Percentiles rank a stretch among this genome's conserved stretches.
Conservation (phyloP, 2,113 vertebrate species). For the Sinocyclocheilus maitianheensis region DNA sequence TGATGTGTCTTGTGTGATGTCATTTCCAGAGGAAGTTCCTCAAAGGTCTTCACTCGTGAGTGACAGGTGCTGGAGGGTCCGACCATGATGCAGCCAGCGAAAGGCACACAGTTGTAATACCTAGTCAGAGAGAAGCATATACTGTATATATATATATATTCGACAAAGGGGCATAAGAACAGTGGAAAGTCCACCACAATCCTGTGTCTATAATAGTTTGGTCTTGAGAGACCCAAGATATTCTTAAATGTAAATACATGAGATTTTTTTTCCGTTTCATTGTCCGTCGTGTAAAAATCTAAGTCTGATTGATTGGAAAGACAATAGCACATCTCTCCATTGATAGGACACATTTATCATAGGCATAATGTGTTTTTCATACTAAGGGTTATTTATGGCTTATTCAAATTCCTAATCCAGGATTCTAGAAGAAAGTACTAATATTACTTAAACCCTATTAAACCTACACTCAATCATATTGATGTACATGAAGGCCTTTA, state of each 20-base stretch:
- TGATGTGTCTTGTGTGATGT: conserved; percentile 82
- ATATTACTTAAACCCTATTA: not conserved
- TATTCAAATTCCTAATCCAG: not conserved
- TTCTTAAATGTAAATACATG: not conserved
- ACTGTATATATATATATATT: not conserved
- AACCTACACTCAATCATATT: not conserved
- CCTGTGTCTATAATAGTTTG: not conserved
- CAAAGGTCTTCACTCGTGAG: conserved; percentile 91
- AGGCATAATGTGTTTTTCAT: not conserved
- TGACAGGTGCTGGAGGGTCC: conserved; percentile 80
- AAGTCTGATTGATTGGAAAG: not conserved
- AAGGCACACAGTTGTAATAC: conserved; percentile 96
- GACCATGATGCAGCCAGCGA: conserved; percentile 84
- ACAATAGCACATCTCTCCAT: not conserved
- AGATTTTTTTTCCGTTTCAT: not conserved
- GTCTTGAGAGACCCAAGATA: not conserved
- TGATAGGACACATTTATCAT: not conserved
- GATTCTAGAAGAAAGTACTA: not conserved
- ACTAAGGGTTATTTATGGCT: not conserved
- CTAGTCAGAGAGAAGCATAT: conserved; percentile 66
- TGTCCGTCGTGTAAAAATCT: not conserved
- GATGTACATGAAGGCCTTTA: not conserved
- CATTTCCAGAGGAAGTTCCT: conserved; percentile 88
- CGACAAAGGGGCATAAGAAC: not conserved
- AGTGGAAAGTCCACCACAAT: no score